Evolutionary conservation across 2,888 invertebrate species (phyloP).

Genomic region (Aromia moschata): DNA sequence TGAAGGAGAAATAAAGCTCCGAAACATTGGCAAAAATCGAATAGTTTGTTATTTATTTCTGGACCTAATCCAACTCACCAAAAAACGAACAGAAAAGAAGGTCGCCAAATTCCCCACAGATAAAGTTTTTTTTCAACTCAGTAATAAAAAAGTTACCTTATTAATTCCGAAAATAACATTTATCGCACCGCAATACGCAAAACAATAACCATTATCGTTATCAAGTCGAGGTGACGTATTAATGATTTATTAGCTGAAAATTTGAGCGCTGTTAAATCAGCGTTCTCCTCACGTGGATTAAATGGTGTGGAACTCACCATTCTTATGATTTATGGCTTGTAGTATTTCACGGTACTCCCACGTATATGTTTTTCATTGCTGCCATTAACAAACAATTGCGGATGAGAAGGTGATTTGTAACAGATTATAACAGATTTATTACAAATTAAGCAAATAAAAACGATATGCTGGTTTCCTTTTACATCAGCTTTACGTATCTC

Average conservation of each 20-base stretch:
- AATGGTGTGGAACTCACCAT: conserved; percentile 20
- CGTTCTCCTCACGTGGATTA: conserved; percentile 11
- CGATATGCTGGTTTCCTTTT: not conserved
- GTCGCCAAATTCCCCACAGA: too few relatives aligned
- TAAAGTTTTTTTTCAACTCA: too few relatives aligned
- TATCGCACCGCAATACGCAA: not conserved
- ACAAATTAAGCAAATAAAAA: conserved; percentile 6
- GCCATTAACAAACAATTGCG: conserved; percentile 6
- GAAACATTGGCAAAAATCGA: too few relatives aligned
- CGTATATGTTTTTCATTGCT: conserved; percentile 5
- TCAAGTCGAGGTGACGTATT: not conserved
- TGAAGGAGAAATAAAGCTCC: too few relatives aligned
- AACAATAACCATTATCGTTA: not conserved
- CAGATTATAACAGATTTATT: not conserved
- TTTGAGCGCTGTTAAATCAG: conserved; percentile 14
- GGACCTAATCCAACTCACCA: too few relatives aligned
- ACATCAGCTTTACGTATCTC: too few relatives aligned
- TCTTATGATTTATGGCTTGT: conserved; percentile 13
- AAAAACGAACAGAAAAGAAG: too few relatives aligned
- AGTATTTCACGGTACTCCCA: conserved; percentile 14
- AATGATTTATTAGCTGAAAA: conserved; percentile 14
- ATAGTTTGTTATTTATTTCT: too few relatives aligned
- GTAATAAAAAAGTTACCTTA: too few relatives aligned
- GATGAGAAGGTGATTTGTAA: not conserved
- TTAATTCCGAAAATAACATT: too few relatives aligned